A percentile compares a stretch with the other conserved stretches of the same genome.
These are phyloP conservation scores for Drosophila lowei DNA, from an alignment of 1,140 invertebrate species.

Conservation along the genomic window DNA sequence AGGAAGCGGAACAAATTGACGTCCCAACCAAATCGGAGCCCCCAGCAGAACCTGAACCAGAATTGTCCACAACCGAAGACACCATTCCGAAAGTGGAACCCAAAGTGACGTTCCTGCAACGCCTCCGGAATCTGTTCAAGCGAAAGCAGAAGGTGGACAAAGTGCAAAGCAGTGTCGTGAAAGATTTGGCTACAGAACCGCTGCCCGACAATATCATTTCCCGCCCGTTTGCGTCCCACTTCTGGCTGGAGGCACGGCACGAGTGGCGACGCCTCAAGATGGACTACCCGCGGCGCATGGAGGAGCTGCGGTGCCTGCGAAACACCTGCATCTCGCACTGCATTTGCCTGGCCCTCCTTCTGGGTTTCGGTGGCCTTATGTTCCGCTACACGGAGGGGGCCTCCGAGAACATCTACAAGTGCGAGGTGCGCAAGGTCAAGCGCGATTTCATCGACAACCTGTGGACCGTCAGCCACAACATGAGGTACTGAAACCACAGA, in stretches of 20 bases:
- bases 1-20: not conserved
- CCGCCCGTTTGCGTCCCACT: conserved; percentile 32
- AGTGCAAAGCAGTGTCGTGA: not conserved
- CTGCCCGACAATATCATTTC: conserved; percentile 24
- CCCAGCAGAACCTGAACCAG: not conserved
- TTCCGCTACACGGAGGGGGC: conserved; percentile 91
- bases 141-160: conserved; percentile 4
- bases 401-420: conserved; percentile 93
- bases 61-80: not conserved
- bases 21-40: not conserved
- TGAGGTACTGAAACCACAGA: conserved; percentile 83
- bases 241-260: conserved; percentile 71
- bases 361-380: conserved; percentile 90
- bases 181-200: conserved; percentile 3
- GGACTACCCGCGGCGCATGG: conserved; percentile 85
- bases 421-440: conserved; percentile 92
- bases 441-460: conserved; percentile 92
- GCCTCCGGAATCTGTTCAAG: conserved; percentile 28
- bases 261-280: conserved; percentile 85
- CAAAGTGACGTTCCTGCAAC: conserved; percentile 23
- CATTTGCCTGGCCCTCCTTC: conserved; percentile 87
- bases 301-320: conserved; percentile 84
- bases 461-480: conserved; percentile 90
- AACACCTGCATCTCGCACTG: conserved; percentile 88
- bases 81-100: too few relatives aligned